Evolutionary conservation across 1,140 invertebrate genomes (phyloP).

Genomic region (Apis laboriosa): DNA sequence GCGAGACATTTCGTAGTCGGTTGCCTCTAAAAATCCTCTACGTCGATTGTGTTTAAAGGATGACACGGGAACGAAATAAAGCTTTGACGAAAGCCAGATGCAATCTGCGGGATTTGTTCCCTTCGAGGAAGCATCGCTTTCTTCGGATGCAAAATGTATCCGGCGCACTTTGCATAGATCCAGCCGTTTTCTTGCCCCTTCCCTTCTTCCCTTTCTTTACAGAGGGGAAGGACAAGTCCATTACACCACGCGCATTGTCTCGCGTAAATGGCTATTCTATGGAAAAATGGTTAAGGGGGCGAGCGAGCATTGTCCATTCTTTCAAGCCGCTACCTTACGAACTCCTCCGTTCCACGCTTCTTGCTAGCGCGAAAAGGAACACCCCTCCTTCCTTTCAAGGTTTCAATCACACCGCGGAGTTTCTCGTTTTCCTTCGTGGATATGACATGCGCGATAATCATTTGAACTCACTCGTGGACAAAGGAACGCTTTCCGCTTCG

Average conservation of each 20-base stretch:
- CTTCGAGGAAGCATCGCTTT: not conserved
- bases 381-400: not conserved
- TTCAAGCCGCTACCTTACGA: not conserved
- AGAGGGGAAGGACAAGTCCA: slow-evolving; percentile 4
- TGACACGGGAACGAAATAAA: too few species aligned
- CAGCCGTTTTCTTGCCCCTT: too few species aligned
- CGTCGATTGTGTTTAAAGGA: not conserved
- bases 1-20: not conserved
- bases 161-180: not conserved
- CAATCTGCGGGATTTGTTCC: not conserved
- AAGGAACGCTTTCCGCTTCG: not conserved
- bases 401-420: not conserved
- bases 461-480: not conserved
- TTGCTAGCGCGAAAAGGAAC: not conserved
- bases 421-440: not conserved
- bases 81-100: too few species aligned
- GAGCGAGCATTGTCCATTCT: not conserved
- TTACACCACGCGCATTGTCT: slow-evolving; percentile 42
- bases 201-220: not conserved
- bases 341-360: too few species aligned
- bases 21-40: not conserved
- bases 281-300: not conserved
- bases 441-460: not conserved
- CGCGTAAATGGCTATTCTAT: slow-evolving; percentile 1
- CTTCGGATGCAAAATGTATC: not conserved